Evolutionary conservation across 2,888 invertebrate genomes (phyloP), one percentile per base, ranked within the genome.

Genomic region (Stenotaenia linearis): DNA sequence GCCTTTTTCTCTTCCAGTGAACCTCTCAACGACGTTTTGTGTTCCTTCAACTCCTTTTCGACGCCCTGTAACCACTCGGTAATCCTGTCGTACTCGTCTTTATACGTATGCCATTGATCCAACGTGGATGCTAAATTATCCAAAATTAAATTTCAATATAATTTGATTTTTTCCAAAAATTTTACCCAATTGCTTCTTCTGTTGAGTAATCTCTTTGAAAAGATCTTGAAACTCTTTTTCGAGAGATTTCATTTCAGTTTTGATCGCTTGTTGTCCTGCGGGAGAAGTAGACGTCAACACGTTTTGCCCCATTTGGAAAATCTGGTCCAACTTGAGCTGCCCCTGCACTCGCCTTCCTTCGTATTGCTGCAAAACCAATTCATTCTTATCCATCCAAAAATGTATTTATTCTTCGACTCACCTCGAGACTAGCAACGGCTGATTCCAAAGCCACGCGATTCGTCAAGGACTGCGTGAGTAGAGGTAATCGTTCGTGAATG

Each of bases 41-140:
- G 94, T 80, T 94, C 94, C 85, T 96, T 96, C 12, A 95, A 92
- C 9, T 95, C 89, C 83, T 95, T 94, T 84, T 96, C 95, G 84
- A 94, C 94, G 86, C 96, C 95, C 84, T 96, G 96, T 35, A 96
- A 86, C 96, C 96, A 96, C 85, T 96, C 96, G 78, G 94, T 94
- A 18, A 96, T 87, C 81, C 94, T 90, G 85, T 96, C 96, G 84
- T 94, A 95, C 86, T 96, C 96, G 84, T 96, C 96, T 86, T 96
- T 96, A 87, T 94, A 96, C 81, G 95, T 93, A 79, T 94, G 90
- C 93, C 95, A 94, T 84, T 95, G 93, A 78, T 90, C 89, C 40
- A 82, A 82, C 9, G 83, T 82, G 28, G 80, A 82, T 35, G 82
- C 83, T 83, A 40, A 3, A 80, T n/a, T n/a, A 78, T 69, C 32